These are phyloP conservation scores for Cotesia typhae DNA, from an alignment of 1,140 invertebrate genomes.

Conservation along the genomic window DNA sequence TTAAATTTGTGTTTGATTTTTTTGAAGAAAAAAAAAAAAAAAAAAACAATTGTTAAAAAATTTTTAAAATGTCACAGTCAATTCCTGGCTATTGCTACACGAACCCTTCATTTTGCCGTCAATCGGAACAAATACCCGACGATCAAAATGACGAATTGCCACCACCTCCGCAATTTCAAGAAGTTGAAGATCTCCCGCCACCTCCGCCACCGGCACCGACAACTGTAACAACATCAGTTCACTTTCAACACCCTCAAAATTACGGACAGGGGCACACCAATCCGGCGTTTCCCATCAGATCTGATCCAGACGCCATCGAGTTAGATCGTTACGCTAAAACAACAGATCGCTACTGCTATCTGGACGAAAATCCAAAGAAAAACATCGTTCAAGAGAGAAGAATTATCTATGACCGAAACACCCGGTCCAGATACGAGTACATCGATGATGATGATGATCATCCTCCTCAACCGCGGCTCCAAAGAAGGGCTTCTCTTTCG, in stretches of 20 bases:
- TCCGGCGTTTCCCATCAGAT: constrained; percentile 51
- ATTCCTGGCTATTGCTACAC: constrained; percentile 70
- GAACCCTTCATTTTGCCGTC: constrained; percentile 79
- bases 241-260: constrained; percentile 18
- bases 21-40: constrained; percentile 5
- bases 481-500: constrained; percentile 30
- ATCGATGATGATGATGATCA: constrained; percentile 53
- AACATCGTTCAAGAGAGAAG: constrained; percentile 14
- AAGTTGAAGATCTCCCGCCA: constrained; percentile 54
- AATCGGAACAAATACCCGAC: constrained; percentile 71
- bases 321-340: constrained; percentile 17
- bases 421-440: constrained; percentile 56
- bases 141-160: constrained; percentile 46
- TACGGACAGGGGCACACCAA: constrained; percentile 52
- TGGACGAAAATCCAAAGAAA: constrained; percentile 42
- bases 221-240: constrained; percentile 18
- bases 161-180: constrained; percentile 56
- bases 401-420: constrained; percentile 33
- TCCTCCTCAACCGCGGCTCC: constrained; percentile 8
- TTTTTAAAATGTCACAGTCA: constrained; percentile 44
- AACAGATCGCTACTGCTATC: constrained; percentile 55
- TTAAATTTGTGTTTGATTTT: constrained; percentile 7
- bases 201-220: constrained; percentile 48
- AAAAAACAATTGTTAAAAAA: not conserved
- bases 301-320: constrained; percentile 37